Conservation (phyloP, 2,113 vertebrate species). For the Myanophis thanlyinensis region DNA sequence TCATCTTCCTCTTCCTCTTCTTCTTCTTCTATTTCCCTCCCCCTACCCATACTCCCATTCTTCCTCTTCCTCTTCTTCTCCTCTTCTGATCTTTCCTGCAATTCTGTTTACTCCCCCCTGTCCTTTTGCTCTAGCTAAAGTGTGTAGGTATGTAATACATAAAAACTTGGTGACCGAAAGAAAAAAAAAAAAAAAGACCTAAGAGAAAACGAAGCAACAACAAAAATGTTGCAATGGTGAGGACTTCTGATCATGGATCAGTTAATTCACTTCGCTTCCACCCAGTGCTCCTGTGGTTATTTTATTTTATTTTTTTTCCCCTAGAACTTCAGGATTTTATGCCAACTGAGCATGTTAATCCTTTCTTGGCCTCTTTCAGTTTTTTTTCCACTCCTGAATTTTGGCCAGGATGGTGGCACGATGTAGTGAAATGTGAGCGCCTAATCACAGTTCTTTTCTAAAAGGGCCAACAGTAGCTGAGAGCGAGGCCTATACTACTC, state of each 20-base stretch:
- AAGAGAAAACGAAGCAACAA: not conserved
- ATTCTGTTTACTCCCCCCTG: not conserved
- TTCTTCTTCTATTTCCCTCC: rapidly evolving
- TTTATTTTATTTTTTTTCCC: not conserved
- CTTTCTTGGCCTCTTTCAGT: not conserved
- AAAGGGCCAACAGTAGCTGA: not conserved
- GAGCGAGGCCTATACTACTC: not conserved
- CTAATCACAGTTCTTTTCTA: not conserved
- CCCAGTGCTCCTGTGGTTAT: not conserved
- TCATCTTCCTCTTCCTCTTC: rapidly evolving
- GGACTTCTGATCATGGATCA: not conserved
- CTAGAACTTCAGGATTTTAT: not conserved
- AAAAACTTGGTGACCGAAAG: not conserved
- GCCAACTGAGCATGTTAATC: not conserved
- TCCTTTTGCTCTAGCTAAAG: not conserved
- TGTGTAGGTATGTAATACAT: not conserved
- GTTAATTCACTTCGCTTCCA: not conserved
- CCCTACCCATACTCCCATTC: rapidly evolving
- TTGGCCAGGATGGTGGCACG: not conserved
- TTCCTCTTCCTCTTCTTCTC: no score
- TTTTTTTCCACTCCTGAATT: not conserved
- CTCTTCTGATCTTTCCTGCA: not conserved
- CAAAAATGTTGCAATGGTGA: not conserved
- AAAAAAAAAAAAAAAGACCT: not conserved
- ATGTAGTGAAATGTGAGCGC: not conserved